Conservation (phyloP, 2,888 invertebrate species). For the Drosophila atripex region DNA sequence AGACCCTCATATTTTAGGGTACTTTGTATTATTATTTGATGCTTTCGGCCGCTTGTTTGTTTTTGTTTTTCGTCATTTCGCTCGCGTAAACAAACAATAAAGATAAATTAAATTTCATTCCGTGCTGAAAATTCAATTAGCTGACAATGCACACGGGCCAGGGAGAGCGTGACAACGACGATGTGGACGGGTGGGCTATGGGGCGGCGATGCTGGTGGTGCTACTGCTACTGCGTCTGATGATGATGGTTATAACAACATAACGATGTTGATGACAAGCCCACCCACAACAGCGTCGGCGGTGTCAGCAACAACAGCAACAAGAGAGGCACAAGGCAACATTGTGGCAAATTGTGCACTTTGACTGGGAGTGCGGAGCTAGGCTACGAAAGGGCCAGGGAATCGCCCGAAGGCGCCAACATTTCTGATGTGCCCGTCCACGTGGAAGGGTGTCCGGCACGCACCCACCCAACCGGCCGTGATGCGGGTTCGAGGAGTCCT, state of each 20-base stretch:
- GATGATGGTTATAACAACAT: slow-evolving; percentile 76
- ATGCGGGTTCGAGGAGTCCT: slow-evolving; percentile 25
- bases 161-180: slow-evolving; percentile 35
- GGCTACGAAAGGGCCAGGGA: slow-evolving; percentile 5
- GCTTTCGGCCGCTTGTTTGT: slow-evolving; percentile 26
- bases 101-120: slow-evolving; percentile 78
- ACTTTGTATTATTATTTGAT: slow-evolving; percentile 17
- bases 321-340: slow-evolving; percentile 20
- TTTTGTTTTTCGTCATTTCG: slow-evolving; percentile 56
- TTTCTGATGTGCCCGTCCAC: slow-evolving; percentile 58
- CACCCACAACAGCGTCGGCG: slow-evolving; percentile 49
- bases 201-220: neutral
- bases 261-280: slow-evolving; percentile 75
- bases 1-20: slow-evolving; percentile 39
- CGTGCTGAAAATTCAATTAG: slow-evolving; percentile 79
- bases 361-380: slow-evolving; percentile 38
- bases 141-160: slow-evolving; percentile 68
- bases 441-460: slow-evolving; percentile 57
- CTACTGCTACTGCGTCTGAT: slow-evolving; percentile 32
- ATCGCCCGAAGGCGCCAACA: slow-evolving; percentile 62
- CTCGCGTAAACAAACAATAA: slow-evolving; percentile 71
- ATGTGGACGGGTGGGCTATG: slow-evolving; percentile 37
- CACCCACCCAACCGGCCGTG: slow-evolving; percentile 43
- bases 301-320: slow-evolving; percentile 36
- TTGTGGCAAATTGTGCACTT: slow-evolving; percentile 74